A percentile compares a stretch with the other conserved stretches of the same genome.
phyloP scores from a whole-genome alignment of 2,113 vertebrate genomes.

The Crocuta crocuta region DNA sequence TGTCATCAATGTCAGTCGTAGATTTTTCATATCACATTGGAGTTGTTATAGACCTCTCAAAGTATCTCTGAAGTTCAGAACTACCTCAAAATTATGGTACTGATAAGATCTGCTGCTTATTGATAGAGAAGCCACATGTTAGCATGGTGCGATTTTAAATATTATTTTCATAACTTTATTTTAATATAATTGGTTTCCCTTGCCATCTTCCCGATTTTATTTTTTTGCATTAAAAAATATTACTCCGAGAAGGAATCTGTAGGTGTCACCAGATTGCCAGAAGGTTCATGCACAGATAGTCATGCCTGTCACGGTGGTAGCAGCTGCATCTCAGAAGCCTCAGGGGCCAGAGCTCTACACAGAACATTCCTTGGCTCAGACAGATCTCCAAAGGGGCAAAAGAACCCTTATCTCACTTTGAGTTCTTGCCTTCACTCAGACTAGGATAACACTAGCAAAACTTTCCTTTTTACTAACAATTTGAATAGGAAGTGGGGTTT shows the following conservation, averaged over 20 bases:
- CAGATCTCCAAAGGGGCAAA: neutral
- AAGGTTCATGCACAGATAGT: neutral
- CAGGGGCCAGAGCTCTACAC: neutral
- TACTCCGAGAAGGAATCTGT: neutral
- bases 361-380: neutral
- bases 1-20: neutral
- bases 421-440: neutral
- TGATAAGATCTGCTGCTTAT: neutral
- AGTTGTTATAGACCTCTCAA: neutral
- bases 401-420: neutral
- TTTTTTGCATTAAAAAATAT: neutral
- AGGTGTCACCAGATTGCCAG: neutral
- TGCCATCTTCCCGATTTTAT: neutral
- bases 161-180: neutral
- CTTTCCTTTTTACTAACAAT: neutral
- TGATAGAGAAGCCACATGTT: neutral
- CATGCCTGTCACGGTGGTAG: neutral
- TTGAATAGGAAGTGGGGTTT: neutral
- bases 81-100: neutral
- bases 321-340: neutral
- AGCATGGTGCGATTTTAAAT: neutral
- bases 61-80: neutral
- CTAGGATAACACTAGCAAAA: neutral
- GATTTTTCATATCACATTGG: neutral
- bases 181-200: neutral